Evolutionary conservation across 2,888 invertebrate species (phyloP).

Genomic region (Octonoba sinensis): DNA sequence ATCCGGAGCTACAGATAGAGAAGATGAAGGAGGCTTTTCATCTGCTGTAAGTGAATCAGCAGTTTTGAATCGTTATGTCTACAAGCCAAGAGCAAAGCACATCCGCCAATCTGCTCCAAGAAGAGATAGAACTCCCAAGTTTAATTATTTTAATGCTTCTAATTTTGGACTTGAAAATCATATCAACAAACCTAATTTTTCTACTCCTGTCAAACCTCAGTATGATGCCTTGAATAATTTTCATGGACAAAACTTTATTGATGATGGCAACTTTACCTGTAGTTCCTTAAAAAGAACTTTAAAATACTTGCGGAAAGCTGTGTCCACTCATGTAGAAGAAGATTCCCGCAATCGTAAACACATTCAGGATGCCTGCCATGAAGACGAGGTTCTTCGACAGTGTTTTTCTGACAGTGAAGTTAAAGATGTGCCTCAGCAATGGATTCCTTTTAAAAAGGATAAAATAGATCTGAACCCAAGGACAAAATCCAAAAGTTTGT

Average conservation of each 20-base stretch:
- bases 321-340: constrained; percentile 46
- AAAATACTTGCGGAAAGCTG: constrained; percentile 58
- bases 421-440: constrained; percentile 38
- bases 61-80: constrained; percentile 37
- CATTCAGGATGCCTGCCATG: constrained; percentile 17
- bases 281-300: constrained; percentile 61
- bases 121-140: constrained; percentile 20
- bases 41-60: constrained; percentile 60
- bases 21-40: constrained; percentile 62
- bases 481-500: constrained; percentile 49
- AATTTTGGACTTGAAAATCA: too few relatives aligned
- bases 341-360: constrained; percentile 31
- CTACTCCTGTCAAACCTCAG: constrained; percentile 18
- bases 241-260: constrained; percentile 22
- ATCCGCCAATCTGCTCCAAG: constrained; percentile 20
- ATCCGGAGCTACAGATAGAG: constrained; percentile 65
- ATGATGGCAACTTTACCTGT: constrained; percentile 48
- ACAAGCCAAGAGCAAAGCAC: constrained; percentile 49
- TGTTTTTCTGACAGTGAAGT: constrained; percentile 65
- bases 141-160: neutral
- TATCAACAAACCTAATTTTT: too few relatives aligned
- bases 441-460: constrained; percentile 37
- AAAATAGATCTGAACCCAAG: constrained; percentile 29
- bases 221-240: constrained; percentile 31
- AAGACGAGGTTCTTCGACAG: constrained; percentile 53